Conservation (phyloP, 2,888 invertebrate genomes). For the Dicranocentrus wangi region DNA sequence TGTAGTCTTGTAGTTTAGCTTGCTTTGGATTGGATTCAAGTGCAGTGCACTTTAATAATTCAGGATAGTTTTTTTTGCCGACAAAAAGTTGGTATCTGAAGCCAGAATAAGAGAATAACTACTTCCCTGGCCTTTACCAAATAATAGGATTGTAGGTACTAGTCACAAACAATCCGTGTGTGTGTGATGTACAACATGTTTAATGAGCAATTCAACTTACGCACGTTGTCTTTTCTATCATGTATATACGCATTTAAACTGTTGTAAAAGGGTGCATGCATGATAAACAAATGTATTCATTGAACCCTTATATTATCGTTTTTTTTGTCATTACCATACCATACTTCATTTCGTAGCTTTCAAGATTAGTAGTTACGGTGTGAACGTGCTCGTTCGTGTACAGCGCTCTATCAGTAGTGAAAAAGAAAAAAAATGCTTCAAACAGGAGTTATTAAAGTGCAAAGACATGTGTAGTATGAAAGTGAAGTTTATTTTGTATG, state of each 20-base stretch:
- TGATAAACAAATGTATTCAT: conserved; percentile 7
- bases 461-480: conserved; percentile 7
- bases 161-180: too few species aligned
- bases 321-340: conserved; percentile 18
- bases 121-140: too few species aligned
- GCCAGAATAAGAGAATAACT: too few species aligned
- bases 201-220: too few species aligned
- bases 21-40: background rate
- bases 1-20: background rate
- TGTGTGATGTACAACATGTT: too few species aligned
- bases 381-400: conserved; percentile 21
- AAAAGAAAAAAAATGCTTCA: conserved; percentile 18
- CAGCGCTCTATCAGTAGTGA: background rate
- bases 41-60: conserved; percentile 22
- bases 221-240: too few species aligned
- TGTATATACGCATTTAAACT: too few species aligned
- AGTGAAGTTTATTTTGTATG: conserved; percentile 40
- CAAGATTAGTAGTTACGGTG: conserved; percentile 9
- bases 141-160: background rate
- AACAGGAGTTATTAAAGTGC: conserved; percentile 9
- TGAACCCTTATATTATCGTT: conserved; percentile 3
- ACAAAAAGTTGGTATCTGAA: background rate
- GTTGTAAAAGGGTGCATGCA: too few species aligned
- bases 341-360: background rate
- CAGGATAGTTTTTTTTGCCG: conserved; percentile 5